Evolutionary conservation across 2,113 vertebrate species (phyloP), one percentile per base, ranked within the genome.

Genomic region (Platichthys stellatus): DNA sequence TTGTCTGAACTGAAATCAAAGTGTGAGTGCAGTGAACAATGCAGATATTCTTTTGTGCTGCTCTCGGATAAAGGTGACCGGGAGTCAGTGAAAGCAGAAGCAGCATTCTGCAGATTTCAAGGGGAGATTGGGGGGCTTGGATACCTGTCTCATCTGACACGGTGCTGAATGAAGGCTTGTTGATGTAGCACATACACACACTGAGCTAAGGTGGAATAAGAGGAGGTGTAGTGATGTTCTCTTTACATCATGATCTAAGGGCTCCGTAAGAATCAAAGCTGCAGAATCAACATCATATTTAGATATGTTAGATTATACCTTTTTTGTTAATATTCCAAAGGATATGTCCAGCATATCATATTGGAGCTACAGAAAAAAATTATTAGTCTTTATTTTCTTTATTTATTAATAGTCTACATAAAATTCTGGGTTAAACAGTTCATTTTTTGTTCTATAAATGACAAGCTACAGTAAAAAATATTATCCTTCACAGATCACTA

Each of bases 21-120:
- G 62, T 73, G 64, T 77, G 47, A 86, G 68, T 65, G 65, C 47
- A 71, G 59, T 15, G 38, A 85, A 79, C 72, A 88, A 72, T 81
- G 57, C 53, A 18, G n/a, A 45, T 68, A 35, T 82, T 87, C 79
- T 83, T 83, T 85, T 74, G 63, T 67, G 20, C 45, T n/a, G 51
- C 51, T 54, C 51, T 21, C 24, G 23, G 81, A 82, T 74, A 59
- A 82, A 70, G 70, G 76, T 82, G 86, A 74, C 80, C 64, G 54
- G 66, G n/a, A 74, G 43, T 43, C 58, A 54, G 35, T 80, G 45
- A 74, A 78, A 90, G 82, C 73, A 84, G 80, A 63, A 57, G 73
- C 54, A 47, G 12, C 45, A n/a, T 56, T 12, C 76, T 70, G 74
- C 74, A 81, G 70, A 87, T 88, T 86, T 89, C 76, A 91, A 75